Evolutionary conservation across 2,888 invertebrate species (phyloP), one percentile per base, ranked within the genome.

Genomic region (Tenthredo livida): DNA sequence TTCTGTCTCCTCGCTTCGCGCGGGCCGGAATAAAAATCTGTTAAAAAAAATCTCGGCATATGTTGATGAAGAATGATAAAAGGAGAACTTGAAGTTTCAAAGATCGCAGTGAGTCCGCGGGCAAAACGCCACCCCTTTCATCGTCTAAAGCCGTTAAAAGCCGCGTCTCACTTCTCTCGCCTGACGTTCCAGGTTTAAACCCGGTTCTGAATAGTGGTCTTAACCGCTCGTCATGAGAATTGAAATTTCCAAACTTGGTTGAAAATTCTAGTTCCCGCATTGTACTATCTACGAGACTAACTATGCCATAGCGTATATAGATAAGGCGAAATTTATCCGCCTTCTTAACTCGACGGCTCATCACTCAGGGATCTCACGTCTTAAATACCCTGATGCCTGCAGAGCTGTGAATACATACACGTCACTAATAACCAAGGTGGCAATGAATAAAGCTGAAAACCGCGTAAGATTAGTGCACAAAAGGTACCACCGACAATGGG

Each of bases 141-240:
- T 75, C 21, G 75, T 17, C 47, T 12, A n/a, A 75, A 25, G 43
- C 75, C 75, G 75, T 75, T 75, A 47, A 50, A 75, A 75, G 21
- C 21, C 9, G 29, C 47, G 40, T 43, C 25, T 37, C 37, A 37
- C 37, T 47, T 25, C 75, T 72, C 21, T 40, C 25, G 12, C 1
- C 47, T 9, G 29, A 29, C 75, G 47, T 75, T 75, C 47, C 75
- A 6, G 75, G 12, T 50, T 47, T 47, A 75, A 47, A 47, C 10
- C 47, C 47, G 25, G 7, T 10, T 75, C 47, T 40, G 25, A 75
- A 54, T n/a, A 75, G n/a, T 75, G 21, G 47, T 75, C 47, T 17
- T 21, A 47, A 25, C 25, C 15, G n/a, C 72, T 75, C 43, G 25
- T 75, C 25, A 12, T 0, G 75, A 47, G 12, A 75, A 75, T 47